Base-by-base conservation (phyloP, 2,888 invertebrate species). In the Lapara coniferarum region DNA sequence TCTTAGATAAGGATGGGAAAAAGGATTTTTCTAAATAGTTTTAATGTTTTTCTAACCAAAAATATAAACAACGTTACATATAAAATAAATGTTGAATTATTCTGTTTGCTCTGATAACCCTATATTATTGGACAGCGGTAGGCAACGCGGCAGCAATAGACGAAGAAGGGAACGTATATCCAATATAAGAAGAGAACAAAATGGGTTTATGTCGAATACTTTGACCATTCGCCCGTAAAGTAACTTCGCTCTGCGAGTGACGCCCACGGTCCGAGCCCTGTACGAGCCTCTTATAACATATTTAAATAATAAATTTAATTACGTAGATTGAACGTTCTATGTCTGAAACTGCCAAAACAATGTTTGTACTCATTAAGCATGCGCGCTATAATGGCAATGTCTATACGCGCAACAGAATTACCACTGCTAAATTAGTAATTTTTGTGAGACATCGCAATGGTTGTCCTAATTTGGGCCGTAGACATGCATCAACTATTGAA, bases 131-230 rank as follows among this genome's bases (percentile, higher is more conserved):
- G 90, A 88, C 88, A 88, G 85, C 85, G 87, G 85, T 83, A 88
- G 82, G 83, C 81, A 80, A 78, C 77, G 80, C 75, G 79, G 72
- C 70, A 72, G 81, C 81, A 86, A 87, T 82, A 85, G 77, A 78
- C 80, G 78, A 89, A 89, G 91, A 91, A 90, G 91, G 91, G 92
- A 89, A 88, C 86, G 90, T 83, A 91, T 89, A 92, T 93, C 91
- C 92, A 93, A 93, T 93, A 93, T 93, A 93, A 93, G 93, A 93
- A 93, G 90, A 92, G 91, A 92, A 92, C 92, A 92, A 93, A 93
- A 93, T 93, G 92, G 93, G 92, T 93, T 93, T 93, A 93, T 92
- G 92, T 91, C 89, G 89, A 91, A 92, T 90, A 93, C 93, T 93
- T 93, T 93, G 93, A 93, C 93, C 93, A 90, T 88, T 92, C 89